phyloP scores from a whole-genome alignment of 2,888 invertebrate species.

The Norana najaformis region DNA sequence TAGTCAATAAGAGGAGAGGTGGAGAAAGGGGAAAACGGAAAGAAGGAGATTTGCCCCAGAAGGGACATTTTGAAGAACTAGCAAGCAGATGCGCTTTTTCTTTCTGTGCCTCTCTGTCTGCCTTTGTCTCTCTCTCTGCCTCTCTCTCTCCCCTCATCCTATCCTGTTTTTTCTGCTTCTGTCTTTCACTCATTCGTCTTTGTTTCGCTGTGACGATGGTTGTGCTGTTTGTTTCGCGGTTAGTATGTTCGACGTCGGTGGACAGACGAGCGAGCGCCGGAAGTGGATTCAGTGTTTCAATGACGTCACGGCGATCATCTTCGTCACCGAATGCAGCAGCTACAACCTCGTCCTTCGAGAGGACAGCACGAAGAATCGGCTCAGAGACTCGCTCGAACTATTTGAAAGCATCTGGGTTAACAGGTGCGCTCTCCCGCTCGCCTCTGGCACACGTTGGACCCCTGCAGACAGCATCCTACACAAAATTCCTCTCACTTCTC shows the following conservation, averaged over 20 bases:
- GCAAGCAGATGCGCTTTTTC: too few species aligned
- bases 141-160: too few species aligned
- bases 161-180: too few species aligned
- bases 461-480: not conserved
- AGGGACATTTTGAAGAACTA: too few species aligned
- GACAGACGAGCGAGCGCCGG: conserved; percentile 97
- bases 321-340: conserved; percentile 98
- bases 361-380: conserved; percentile 97
- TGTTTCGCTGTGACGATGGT: too few species aligned
- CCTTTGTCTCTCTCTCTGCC: too few species aligned
- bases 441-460: not conserved
- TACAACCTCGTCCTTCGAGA: conserved; percentile 97
- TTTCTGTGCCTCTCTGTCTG: not conserved
- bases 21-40: too few species aligned
- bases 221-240: too few species aligned
- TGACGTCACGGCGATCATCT: conserved; percentile 99
- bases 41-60: too few species aligned
- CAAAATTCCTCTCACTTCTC: not conserved
- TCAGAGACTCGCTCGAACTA: conserved; percentile 95
- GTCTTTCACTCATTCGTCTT: too few species aligned
- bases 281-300: conserved; percentile 99
- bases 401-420: conserved; percentile 99
- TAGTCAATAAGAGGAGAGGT: too few species aligned
- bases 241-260: conserved; percentile 99
- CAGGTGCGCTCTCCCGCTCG: conserved; percentile 69